Base-by-base conservation (phyloP, 2,888 invertebrate genomes). In the Apotomis betuletana region DNA sequence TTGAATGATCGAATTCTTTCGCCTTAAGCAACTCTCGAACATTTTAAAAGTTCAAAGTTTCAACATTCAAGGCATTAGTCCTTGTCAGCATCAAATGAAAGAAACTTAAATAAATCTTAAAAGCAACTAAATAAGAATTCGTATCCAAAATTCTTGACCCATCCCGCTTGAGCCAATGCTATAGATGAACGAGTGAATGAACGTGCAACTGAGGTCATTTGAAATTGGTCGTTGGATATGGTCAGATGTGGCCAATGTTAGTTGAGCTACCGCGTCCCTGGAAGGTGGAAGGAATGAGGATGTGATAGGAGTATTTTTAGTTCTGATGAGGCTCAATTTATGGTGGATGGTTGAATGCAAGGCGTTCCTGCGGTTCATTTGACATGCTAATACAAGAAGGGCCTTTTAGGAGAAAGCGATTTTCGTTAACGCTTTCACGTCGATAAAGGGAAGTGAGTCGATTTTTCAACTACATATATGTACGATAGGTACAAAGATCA, bases 311-410 rank as follows among this genome's bases (percentile, higher is more conserved):
- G 62, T 52, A 59, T 13, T 60, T 62, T 59, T 55, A 68, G 70
- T 74, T 72, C 58, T 13, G 73, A 73, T 52, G 63, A 49, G 74
- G 79, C 60, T 77, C 81, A 70, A 61, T 57, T 70, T 73, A 73
- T 12, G 72, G 44, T 79, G 76, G 80, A 64, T 13, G n/a, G n/a
- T 36, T 55, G 70, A 15, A 63, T 67, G 74, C 63, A 76, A 73
- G 74, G 63, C 75, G 64, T 62, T 74, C 73, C 73, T 73, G 77
- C 79, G 80, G 80, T 75, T 75, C 78, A 81, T 82, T 82, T 81
- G 79, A 82, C 77, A 81, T 79, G 78, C 77, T 80, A 81, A 82
- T 80, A 78, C 38, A 55, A 12, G 27, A 4, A n/a, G 60, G 65
- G 70, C 38, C 60, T 65, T 60, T 54, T 12, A 5, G 65, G 70